These are phyloP conservation scores for Actinemys pallida DNA, from an alignment of 2,113 vertebrate genomes.

Conservation along the genomic window DNA sequence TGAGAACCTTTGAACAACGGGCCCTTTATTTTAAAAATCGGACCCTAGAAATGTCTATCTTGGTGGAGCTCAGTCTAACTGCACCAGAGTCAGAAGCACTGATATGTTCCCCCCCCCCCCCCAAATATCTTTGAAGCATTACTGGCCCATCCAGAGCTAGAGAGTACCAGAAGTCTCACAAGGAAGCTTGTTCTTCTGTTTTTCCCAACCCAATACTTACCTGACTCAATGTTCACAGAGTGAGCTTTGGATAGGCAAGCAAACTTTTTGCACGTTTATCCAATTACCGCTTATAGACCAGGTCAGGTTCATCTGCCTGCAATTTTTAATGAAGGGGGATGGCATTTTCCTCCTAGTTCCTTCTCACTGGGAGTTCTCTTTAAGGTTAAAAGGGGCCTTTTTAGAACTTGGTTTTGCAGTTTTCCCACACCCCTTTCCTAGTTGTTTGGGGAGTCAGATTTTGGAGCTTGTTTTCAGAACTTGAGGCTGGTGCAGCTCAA, in stretches of 20 bases:
- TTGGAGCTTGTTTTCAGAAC: neutral
- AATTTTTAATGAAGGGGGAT: slow-evolving; percentile 6
- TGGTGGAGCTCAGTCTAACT: neutral
- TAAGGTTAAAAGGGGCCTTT: neutral
- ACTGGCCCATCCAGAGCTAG: slow-evolving; percentile 39
- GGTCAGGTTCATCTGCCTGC: neutral
- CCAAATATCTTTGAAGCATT: slow-evolving; percentile 54
- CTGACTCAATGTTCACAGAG: slow-evolving; percentile 48
- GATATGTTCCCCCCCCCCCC: slow-evolving; percentile 15
- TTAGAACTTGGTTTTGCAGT: neutral
- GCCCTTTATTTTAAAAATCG: slow-evolving; percentile 59
- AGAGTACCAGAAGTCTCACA: slow-evolving; percentile 50
- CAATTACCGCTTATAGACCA: slow-evolving; percentile 8
- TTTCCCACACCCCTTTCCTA: neutral
- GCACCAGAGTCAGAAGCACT: slow-evolving; percentile 20
- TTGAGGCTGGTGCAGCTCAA: neutral
- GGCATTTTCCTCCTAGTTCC: neutral
- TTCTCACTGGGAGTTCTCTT: neutral
- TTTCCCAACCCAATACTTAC: slow-evolving; percentile 37
- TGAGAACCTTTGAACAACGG: slow-evolving; percentile 27
- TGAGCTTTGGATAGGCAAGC: slow-evolving; percentile 52
- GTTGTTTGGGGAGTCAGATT: neutral
- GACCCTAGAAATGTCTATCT: slow-evolving; percentile 21
- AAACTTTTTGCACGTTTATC: neutral
- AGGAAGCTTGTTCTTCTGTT: neutral